phyloP scores from a whole-genome alignment of 2,113 vertebrate species.

The Catharus bicknelli region DNA sequence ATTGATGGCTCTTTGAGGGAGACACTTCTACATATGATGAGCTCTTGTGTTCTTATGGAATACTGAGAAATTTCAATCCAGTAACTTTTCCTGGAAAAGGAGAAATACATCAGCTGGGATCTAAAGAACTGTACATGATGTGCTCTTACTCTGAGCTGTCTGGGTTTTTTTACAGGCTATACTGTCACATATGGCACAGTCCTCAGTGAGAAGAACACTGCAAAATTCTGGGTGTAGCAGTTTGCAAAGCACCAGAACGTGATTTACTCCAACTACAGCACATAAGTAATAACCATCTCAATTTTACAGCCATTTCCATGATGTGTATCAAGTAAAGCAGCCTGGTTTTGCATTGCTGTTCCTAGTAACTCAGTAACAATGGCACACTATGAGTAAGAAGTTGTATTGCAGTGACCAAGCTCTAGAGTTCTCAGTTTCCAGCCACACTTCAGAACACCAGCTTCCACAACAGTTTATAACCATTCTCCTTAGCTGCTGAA shows the following conservation, averaged over 20 bases:
- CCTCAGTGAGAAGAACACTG: not conserved
- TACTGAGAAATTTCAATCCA: not conserved
- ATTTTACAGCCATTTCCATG: not conserved
- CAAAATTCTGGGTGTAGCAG: not conserved
- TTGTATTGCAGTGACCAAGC: not conserved
- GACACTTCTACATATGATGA: fast-evolving
- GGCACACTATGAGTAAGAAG: not conserved
- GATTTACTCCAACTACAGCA: not conserved
- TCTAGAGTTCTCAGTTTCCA: not conserved
- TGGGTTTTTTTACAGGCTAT: not conserved
- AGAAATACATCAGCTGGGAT: not conserved
- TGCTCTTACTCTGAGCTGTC: not conserved
- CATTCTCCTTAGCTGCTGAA: not conserved
- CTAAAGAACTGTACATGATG: not conserved
- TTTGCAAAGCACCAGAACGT: not conserved
- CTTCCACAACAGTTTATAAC: not conserved
- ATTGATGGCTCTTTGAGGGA: not conserved
- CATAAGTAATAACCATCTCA: not conserved
- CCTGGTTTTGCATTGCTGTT: not conserved
- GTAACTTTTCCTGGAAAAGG: not conserved
- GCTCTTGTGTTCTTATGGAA: not conserved
- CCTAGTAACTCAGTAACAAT: not conserved
- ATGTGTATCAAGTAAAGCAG: not conserved
- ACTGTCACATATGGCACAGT: not conserved
- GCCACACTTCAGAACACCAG: not conserved